Conservation (phyloP, 2,113 vertebrate species). For the Oreochromis aureus region DNA sequence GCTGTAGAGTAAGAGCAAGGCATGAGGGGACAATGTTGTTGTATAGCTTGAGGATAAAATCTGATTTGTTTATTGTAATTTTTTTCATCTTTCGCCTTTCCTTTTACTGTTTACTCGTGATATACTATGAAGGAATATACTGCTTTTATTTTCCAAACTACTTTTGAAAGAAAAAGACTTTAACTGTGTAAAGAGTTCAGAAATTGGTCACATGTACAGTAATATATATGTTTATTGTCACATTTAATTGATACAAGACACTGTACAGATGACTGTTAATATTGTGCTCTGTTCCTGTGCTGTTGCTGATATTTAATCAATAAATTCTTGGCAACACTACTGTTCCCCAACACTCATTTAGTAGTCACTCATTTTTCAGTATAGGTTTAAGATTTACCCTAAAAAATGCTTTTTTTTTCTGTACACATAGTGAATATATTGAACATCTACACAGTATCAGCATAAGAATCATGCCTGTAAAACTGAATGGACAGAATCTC, state of each 20-base stretch:
- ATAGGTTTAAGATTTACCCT: neutral
- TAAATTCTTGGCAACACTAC: conserved; percentile 27
- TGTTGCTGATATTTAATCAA: conserved; percentile 3
- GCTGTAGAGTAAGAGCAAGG: neutral
- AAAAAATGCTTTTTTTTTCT: neutral
- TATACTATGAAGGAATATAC: neutral
- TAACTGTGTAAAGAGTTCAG: neutral
- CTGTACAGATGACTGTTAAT: neutral
- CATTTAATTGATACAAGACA: neutral
- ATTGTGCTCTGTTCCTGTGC: neutral
- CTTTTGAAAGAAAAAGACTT: neutral
- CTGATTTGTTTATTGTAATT: neutral
- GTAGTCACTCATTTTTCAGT: neutral
- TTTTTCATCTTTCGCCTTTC: neutral
- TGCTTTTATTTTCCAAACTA: neutral
- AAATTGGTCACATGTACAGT: neutral
- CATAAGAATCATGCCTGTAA: neutral
- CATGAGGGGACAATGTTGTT: neutral
- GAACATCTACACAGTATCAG: neutral
- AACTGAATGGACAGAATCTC: neutral
- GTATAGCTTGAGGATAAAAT: neutral
- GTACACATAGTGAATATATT: neutral
- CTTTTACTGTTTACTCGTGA: neutral
- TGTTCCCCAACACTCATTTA: neutral
- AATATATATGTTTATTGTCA: conserved; percentile 31